Conservation (phyloP, 1,140 invertebrate species). For the Conus betulinus region DNA sequence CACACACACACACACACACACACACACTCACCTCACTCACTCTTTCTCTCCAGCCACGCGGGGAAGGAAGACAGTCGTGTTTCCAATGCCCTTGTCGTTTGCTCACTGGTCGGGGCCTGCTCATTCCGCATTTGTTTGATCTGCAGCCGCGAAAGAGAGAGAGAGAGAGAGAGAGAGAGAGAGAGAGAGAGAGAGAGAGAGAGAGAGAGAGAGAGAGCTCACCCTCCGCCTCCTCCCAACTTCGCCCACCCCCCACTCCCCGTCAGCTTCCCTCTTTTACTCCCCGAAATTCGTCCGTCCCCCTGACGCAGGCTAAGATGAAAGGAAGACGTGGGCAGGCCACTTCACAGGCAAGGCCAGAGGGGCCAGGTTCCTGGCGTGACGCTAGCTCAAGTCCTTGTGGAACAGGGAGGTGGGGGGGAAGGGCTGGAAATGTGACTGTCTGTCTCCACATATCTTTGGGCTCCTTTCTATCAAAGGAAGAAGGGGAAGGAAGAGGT, state of each 20-base stretch:
- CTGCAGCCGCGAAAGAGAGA: conserved; percentile 10
- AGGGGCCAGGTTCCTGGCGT: conserved; percentile 16
- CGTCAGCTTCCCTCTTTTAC: no score
- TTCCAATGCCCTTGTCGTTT: conserved; percentile 23
- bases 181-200: no score
- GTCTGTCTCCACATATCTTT: background rate
- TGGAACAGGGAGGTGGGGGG: background rate
- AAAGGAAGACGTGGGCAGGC: background rate
- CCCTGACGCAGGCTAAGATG: background rate
- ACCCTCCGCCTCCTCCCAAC: no score
- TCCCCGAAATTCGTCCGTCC: background rate
- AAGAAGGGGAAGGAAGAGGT: no score
- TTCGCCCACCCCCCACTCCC: no score
- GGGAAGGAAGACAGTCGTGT: background rate
- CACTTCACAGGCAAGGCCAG: conserved; percentile 4
- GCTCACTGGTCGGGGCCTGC: background rate
- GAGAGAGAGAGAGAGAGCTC: no score
- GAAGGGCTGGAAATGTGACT: background rate
- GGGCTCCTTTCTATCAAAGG: background rate
- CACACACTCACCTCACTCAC: no score
- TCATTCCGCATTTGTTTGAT: conserved; percentile 15
- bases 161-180: background rate
- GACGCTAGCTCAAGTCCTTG: background rate
- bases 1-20: no score
- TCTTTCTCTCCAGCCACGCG: background rate